Evolutionary conservation across 2,888 invertebrate species (phyloP).

Genomic region (Agapostemon virescens): DNA sequence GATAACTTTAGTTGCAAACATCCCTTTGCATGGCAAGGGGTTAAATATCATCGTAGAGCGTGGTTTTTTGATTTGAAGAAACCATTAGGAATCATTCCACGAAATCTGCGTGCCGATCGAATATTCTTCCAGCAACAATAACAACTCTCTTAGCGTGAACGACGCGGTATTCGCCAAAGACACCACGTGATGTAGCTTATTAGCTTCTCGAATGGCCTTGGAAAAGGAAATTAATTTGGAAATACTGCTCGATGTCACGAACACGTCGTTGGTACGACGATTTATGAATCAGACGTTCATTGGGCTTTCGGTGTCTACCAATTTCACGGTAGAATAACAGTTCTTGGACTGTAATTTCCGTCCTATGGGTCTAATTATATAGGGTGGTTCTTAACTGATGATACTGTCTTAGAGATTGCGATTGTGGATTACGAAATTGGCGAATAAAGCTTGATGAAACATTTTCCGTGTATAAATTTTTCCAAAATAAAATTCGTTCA

Average conservation of each 20-base stretch:
- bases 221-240: neutral
- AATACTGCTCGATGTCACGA: neutral
- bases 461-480: neutral
- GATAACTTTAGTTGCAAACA: too few relatives aligned
- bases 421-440: neutral
- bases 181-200: neutral
- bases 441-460: neutral
- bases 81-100: neutral
- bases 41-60: neutral
- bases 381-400: neutral
- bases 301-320: neutral
- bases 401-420: neutral
- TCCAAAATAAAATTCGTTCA: neutral
- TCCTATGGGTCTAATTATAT: neutral
- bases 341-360: neutral
- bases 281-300: neutral
- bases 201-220: constrained; percentile 13
- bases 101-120: neutral
- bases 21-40: too few relatives aligned
- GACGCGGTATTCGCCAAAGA: neutral
- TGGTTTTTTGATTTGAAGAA: neutral
- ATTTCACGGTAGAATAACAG: constrained; percentile 4
- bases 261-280: neutral
- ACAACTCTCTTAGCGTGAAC: neutral
- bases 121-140: neutral